A percentile compares a stretch with the other conserved stretches of the same genome.
Conservation (phyloP, 1,140 invertebrate genomes). For the Phthorimaea operculella region DNA sequence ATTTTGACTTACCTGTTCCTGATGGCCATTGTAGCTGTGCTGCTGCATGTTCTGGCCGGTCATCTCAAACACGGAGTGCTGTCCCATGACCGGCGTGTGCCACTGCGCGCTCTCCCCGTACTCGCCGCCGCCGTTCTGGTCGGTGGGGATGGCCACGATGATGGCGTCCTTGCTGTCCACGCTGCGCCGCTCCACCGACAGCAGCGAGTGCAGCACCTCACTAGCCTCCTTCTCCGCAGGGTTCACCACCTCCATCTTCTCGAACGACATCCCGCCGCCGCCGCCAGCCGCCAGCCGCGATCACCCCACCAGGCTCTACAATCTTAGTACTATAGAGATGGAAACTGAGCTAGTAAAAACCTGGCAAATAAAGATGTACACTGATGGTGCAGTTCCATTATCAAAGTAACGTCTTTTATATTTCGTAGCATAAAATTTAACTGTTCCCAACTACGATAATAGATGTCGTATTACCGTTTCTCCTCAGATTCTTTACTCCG, state of each 20-base stretch:
- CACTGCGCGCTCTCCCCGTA: constrained; percentile 68
- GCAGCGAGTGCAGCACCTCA: constrained; percentile 72
- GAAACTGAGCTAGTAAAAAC: too few species aligned
- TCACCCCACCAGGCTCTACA: too few species aligned
- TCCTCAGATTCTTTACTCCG: too few species aligned
- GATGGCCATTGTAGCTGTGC: constrained; percentile 57
- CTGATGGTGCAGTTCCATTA: too few species aligned
- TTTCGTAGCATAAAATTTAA: too few species aligned
- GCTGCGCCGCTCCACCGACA: constrained; percentile 70
- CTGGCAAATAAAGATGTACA: too few species aligned
- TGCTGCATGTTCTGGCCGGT: constrained; percentile 57
- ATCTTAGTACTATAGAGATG: too few species aligned
- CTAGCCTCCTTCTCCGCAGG: constrained; percentile 74
- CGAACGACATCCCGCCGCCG: constrained; percentile 53
- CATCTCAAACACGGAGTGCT: constrained; percentile 64
- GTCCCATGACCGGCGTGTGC: constrained; percentile 69
- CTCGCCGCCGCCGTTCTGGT: constrained; percentile 56
- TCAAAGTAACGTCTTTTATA: too few species aligned
- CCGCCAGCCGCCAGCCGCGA: constrained; percentile 9
- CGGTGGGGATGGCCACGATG: constrained; percentile 60
- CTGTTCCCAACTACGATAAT: too few species aligned
- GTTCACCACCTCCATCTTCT: constrained; percentile 66
- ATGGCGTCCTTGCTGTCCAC: constrained; percentile 69
- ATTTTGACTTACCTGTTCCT: constrained; percentile 45
- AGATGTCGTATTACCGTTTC: too few species aligned